These are phyloP conservation scores for Tricholauxania praeusta DNA, from an alignment of 2,888 invertebrate genomes.

Conservation along the genomic window DNA sequence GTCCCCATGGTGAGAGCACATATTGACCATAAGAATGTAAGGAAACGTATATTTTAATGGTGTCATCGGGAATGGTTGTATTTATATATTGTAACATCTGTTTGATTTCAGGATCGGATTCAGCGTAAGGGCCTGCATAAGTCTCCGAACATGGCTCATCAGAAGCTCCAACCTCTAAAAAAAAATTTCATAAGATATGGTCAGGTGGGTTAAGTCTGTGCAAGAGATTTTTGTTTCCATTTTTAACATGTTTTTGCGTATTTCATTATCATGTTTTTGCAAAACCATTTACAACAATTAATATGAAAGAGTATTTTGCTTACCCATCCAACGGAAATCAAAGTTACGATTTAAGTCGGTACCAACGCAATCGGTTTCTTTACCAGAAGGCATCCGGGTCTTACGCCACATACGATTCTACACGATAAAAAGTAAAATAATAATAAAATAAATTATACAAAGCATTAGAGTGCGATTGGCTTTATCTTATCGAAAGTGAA, in stretches of 20 bases:
- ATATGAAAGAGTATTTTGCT: conserved; percentile 34
- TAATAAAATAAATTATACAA: not conserved
- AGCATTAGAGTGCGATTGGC: not conserved
- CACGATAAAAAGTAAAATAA: not conserved
- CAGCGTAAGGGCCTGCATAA: conserved; percentile 71
- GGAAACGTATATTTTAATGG: conserved; percentile 71
- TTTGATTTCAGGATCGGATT: conserved; percentile 72
- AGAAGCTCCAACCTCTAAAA: conserved; percentile 69
- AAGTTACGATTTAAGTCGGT: conserved; percentile 66
- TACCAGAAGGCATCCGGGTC: conserved; percentile 70
- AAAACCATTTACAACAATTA: not conserved
- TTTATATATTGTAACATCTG: conserved; percentile 68
- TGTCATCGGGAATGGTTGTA: conserved; percentile 63
- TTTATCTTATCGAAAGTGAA: too few relatives aligned
- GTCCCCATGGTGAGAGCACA: conserved; percentile 73
- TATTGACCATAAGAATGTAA: conserved; percentile 76
- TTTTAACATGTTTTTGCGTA: too few relatives aligned
- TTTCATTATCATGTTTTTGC: too few relatives aligned
- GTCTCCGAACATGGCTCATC: conserved; percentile 64
- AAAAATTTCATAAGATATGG: not conserved
- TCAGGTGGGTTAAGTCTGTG: not conserved
- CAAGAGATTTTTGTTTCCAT: too few relatives aligned
- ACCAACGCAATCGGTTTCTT: conserved; percentile 60
- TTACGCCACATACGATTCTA: conserved; percentile 77
- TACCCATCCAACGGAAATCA: conserved; percentile 62